Evolutionary conservation across 2,797 vertebrate genomes (phyloP).

Genomic region (Acipenser oxyrinchus): DNA sequence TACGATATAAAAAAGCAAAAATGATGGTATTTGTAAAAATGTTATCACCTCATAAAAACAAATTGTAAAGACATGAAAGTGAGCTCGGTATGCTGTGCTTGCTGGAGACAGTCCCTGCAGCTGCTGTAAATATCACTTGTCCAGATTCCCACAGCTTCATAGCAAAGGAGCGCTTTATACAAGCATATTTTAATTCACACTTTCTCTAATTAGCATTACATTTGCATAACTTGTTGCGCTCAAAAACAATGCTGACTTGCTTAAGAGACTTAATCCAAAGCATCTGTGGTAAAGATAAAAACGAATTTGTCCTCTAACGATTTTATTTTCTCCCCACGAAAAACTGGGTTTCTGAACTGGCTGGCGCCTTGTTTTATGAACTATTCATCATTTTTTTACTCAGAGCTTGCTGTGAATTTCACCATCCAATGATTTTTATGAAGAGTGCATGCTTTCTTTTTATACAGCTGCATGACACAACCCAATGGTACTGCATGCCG

Average conservation of each 20-base stretch:
- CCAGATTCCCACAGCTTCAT: slow-evolving; percentile 82
- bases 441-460: too few species aligned
- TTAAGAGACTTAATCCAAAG: slow-evolving; percentile 80
- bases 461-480: too few species aligned
- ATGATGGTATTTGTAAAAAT: slow-evolving; percentile 78
- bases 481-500: too few species aligned
- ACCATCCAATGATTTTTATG: too few species aligned
- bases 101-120: slow-evolving; percentile 68
- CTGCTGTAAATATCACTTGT: slow-evolving; percentile 73
- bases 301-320: slow-evolving; percentile 49
- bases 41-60: slow-evolving; percentile 77
- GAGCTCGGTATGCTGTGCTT: slow-evolving; percentile 66
- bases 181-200: slow-evolving; percentile 86
- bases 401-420: too few species aligned
- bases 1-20: slow-evolving; percentile 75
- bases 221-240: slow-evolving; percentile 94
- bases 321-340: slow-evolving; percentile 51
- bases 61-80: slow-evolving; percentile 77
- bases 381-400: too few species aligned
- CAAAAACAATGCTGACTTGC: slow-evolving; percentile 81
- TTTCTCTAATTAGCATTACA: slow-evolving; percentile 93
- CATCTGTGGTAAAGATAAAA: slow-evolving; percentile 76
- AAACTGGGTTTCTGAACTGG: slow-evolving; percentile 47
- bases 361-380: slow-evolving; percentile 15
- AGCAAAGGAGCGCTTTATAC: slow-evolving; percentile 81